A percentile compares a stretch with the other conserved stretches of the same genome.
These are phyloP conservation scores for Cosmopolites sordidus DNA, from an alignment of 2,888 invertebrate species.

Conservation along the genomic window DNA sequence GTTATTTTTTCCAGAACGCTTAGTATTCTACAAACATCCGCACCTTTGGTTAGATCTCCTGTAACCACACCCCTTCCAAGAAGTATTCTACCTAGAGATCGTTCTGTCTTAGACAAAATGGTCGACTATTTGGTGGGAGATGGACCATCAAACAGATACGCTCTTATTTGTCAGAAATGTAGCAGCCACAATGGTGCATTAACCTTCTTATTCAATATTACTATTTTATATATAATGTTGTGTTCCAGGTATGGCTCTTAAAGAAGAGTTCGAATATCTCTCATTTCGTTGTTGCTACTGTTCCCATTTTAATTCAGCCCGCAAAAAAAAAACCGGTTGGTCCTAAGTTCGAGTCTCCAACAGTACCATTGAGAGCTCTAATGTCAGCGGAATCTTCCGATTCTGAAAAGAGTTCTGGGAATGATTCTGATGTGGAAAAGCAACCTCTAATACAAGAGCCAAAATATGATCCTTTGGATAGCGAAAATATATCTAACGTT, in stretches of 20 bases:
- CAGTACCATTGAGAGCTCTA: slow-evolving; percentile 7
- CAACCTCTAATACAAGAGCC: slow-evolving; percentile 20
- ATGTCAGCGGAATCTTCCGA: slow-evolving; percentile 36
- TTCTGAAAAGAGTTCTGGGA: slow-evolving; percentile 40
- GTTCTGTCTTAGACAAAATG: slow-evolving; percentile 79
- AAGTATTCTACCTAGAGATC: slow-evolving; percentile 68
- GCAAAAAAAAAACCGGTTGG: slow-evolving; percentile 79
- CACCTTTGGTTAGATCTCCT: background rate
- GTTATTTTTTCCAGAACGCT: background rate
- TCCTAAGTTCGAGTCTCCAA: slow-evolving; percentile 53
- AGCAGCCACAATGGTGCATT: slow-evolving; percentile 89
- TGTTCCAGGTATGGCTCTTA: slow-evolving; percentile 63
- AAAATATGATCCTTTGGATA: slow-evolving; percentile 30
- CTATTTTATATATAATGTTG: too few relatives aligned
- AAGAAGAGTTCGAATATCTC: slow-evolving; percentile 67
- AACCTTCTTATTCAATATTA: too few relatives aligned
- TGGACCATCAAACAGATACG: slow-evolving; percentile 91
- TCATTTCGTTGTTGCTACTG: slow-evolving; percentile 93
- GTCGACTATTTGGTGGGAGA: slow-evolving; percentile 94
- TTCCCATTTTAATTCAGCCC: slow-evolving; percentile 78
- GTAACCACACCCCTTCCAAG: slow-evolving; percentile 55
- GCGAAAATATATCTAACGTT: slow-evolving; percentile 30
- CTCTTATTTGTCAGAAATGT: slow-evolving; percentile 89
- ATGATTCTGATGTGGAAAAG: slow-evolving; percentile 28
- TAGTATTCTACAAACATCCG: background rate